Evolutionary conservation across 2,797 vertebrate genomes (phyloP).

Genomic region (Falco concolor): DNA sequence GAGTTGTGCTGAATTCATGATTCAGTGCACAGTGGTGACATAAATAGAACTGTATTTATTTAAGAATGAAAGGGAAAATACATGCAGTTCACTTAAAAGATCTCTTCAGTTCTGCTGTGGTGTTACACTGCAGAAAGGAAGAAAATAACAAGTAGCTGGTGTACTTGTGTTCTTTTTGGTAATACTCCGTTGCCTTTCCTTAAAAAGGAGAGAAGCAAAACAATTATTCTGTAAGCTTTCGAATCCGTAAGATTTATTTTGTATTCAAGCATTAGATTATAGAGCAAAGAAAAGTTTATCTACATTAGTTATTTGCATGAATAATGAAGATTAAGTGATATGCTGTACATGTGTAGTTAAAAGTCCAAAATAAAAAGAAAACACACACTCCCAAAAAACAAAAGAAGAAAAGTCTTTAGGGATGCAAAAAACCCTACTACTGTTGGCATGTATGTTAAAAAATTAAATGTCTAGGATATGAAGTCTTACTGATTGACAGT

Average conservation of each 20-base stretch:
- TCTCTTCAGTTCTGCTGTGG: neutral
- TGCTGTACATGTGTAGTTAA: neutral
- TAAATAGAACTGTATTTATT: neutral
- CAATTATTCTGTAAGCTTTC: neutral
- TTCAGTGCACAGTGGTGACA: neutral
- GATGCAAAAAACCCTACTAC: neutral
- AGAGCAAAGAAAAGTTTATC: neutral
- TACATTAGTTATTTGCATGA: neutral
- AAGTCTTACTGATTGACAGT: neutral
- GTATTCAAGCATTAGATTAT: neutral
- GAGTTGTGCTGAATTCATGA: neutral
- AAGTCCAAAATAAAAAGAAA: neutral
- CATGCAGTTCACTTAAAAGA: neutral
- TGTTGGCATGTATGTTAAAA: neutral
- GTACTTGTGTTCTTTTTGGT: neutral
- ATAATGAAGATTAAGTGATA: neutral
- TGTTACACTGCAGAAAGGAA: neutral
- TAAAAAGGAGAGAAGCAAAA: neutral
- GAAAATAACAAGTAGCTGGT: neutral
- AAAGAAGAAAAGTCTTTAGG: neutral
- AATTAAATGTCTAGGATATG: neutral
- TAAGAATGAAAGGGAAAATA: neutral
- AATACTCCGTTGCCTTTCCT: neutral
- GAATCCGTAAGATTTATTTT: neutral
- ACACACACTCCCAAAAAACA: neutral